Conservation (phyloP, 2,888 invertebrate species). For the Carcina quercana region DNA sequence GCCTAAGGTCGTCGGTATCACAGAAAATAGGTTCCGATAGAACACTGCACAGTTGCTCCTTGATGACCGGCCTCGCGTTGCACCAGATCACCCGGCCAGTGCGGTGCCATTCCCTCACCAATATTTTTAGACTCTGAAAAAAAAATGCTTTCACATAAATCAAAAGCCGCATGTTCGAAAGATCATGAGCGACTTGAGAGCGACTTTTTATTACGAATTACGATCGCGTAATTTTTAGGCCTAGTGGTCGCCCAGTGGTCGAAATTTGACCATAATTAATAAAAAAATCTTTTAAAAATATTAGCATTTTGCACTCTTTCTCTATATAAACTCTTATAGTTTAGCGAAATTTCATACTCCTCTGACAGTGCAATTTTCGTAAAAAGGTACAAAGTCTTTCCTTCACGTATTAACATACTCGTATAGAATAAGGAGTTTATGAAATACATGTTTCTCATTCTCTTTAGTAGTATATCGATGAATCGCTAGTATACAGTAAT, state of each 20-base stretch:
- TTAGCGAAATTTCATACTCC: too few relatives aligned
- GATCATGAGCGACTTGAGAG: too few relatives aligned
- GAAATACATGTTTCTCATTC: too few relatives aligned
- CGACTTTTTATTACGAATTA: too few relatives aligned
- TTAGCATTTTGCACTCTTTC: neutral
- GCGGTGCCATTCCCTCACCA: conserved; percentile 49
- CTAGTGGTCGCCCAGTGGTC: neutral
- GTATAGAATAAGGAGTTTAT: too few relatives aligned
- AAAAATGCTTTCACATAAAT: neutral
- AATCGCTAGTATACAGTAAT: too few relatives aligned
- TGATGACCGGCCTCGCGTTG: conserved; percentile 33
- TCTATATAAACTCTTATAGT: neutral
- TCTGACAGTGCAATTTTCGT: too few relatives aligned
- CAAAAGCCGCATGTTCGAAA: neutral
- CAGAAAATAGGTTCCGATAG: conserved; percentile 43
- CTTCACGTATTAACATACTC: too few relatives aligned
- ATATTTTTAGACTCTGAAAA: conserved; percentile 51
- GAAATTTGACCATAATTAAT: neutral
- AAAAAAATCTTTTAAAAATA: neutral
- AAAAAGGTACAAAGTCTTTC: too few relatives aligned
- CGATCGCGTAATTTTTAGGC: too few relatives aligned
- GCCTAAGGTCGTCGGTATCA: conserved; percentile 31
- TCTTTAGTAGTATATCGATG: too few relatives aligned
- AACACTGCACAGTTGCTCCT: conserved; percentile 38
- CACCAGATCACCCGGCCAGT: conserved; percentile 52